A percentile compares a stretch with the other conserved stretches of the same genome.
These are phyloP conservation scores for Limnephilus auricula DNA, from an alignment of 2,888 invertebrate genomes.

Conservation along the genomic window DNA sequence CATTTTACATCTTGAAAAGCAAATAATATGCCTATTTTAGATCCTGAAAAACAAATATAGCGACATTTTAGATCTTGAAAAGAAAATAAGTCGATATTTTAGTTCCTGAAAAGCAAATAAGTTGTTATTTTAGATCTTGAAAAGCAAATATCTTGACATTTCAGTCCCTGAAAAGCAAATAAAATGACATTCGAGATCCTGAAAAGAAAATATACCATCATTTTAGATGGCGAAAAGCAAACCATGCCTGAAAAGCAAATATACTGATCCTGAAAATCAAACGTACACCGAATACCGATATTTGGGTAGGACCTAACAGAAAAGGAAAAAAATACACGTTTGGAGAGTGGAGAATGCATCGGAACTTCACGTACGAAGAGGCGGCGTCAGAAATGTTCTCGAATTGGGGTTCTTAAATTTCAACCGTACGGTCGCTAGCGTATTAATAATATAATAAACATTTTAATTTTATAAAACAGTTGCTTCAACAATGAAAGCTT, in stretches of 20 bases:
- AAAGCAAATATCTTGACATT: background rate
- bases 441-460: no score
- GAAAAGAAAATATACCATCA: background rate
- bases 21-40: no score
- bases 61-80: background rate
- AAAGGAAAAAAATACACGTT: background rate
- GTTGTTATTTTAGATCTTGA: background rate
- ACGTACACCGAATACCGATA: background rate
- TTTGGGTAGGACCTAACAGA: no score
- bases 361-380: background rate
- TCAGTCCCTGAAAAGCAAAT: background rate
- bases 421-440: no score
- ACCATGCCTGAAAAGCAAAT: no score
- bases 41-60: background rate
- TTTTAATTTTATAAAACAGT: background rate
- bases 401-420: no score
- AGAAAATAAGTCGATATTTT: background rate
- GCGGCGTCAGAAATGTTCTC: no score
- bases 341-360: background rate
- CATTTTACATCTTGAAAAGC: no score
- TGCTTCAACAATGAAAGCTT: background rate
- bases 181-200: background rate
- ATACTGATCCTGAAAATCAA: no score
- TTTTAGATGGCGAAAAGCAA: no score
- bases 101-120: background rate